Evolutionary conservation across 2,888 invertebrate genomes (phyloP).

Genomic region (Ceriagrion tenellum): DNA sequence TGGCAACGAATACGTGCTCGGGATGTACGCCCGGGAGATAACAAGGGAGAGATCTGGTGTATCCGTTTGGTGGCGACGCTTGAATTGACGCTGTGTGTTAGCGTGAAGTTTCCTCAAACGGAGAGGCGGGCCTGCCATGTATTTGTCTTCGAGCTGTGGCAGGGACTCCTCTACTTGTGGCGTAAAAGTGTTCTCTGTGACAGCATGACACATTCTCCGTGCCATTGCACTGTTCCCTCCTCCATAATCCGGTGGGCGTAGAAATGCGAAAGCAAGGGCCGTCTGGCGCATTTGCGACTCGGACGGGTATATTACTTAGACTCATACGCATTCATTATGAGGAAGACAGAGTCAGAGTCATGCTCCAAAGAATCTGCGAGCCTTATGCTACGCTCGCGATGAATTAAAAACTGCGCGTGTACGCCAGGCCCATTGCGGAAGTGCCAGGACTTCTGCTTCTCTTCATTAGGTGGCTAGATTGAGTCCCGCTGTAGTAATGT

Average conservation of each 20-base stretch:
- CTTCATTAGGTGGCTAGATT: not conserved
- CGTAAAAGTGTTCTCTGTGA: not conserved
- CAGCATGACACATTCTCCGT: not conserved
- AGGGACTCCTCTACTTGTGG: not conserved
- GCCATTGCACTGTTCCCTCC: not conserved
- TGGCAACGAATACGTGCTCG: not conserved
- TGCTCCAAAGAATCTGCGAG: not conserved
- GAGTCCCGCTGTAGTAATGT: not conserved
- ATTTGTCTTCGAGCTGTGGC: not conserved
- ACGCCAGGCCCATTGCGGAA: not conserved
- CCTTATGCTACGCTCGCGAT: no score
- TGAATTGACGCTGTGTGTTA: not conserved
- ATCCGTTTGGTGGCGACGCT: not conserved
- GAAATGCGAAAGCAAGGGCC: not conserved
- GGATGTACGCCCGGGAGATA: not conserved
- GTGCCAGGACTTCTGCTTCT: no score
- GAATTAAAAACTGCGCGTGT: not conserved
- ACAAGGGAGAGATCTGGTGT: slow-evolving; percentile 1
- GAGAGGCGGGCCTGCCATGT: not conserved
- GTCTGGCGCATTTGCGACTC: not conserved
- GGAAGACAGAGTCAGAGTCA: not conserved
- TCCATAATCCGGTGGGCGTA: not conserved
- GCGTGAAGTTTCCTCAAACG: not conserved
- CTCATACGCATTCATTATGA: not conserved
- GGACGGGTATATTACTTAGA: no score